A percentile compares a stretch with the other conserved stretches of the same genome.
phyloP scores from a whole-genome alignment of 1,140 invertebrate species.

The Battus philenor region DNA sequence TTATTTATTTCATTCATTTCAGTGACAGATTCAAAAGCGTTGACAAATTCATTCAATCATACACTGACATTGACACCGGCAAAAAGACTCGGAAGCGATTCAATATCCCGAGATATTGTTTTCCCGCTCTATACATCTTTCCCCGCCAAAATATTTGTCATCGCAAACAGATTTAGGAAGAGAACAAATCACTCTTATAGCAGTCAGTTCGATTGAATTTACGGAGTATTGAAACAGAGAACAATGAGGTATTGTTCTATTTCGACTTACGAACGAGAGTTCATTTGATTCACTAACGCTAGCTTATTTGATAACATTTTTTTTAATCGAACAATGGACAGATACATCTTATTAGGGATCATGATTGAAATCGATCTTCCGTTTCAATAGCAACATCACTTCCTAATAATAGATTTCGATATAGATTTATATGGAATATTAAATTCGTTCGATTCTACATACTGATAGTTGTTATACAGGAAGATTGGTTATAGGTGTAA shows the following conservation, averaged over 20 bases:
- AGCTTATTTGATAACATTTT: constrained; percentile 38
- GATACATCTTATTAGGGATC: constrained; percentile 29
- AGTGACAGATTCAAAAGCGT: neutral
- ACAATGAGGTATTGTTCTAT: constrained; percentile 61
- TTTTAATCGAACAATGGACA: constrained; percentile 47
- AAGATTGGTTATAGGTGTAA: too few species aligned
- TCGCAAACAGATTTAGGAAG: constrained; percentile 26
- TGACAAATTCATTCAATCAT: constrained; percentile 16
- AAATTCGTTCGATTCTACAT: constrained; percentile 3
- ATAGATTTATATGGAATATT: neutral
- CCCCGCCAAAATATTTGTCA: constrained; percentile 34
- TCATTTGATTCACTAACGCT: constrained; percentile 33
- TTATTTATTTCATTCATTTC: too few species aligned
- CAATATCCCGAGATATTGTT: constrained; percentile 19
- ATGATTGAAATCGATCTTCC: constrained; percentile 32
- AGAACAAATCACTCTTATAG: constrained; percentile 26
- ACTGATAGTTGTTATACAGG: neutral
- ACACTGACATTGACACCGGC: constrained; percentile 12
- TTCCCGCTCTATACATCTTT: constrained; percentile 25
- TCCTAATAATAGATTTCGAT: constrained; percentile 13
- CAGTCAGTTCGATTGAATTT: constrained; percentile 37
- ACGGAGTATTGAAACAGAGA: constrained; percentile 44
- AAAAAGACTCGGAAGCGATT: constrained; percentile 20
- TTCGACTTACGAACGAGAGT: constrained; percentile 30
- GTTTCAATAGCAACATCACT: constrained; percentile 21